These are phyloP conservation scores for Hypocryptadius cinnamomeus DNA, from an alignment of 2,113 vertebrate species.

Conservation along the genomic window DNA sequence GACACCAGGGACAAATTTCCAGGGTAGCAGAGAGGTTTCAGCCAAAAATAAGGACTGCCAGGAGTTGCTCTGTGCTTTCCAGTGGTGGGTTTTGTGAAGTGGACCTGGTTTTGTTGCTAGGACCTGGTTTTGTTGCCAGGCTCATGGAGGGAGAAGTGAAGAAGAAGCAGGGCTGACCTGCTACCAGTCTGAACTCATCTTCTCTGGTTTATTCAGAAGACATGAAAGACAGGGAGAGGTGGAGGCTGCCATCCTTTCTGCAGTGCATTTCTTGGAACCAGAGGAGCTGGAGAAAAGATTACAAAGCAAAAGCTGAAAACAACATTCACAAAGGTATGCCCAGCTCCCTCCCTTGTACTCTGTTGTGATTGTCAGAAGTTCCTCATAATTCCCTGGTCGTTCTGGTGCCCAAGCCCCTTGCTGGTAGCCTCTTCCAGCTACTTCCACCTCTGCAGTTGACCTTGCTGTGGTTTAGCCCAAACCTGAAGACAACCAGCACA, in stretches of 20 bases:
- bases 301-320: neutral
- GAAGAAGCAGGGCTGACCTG: neutral
- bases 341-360: neutral
- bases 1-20: neutral
- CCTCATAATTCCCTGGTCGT: neutral
- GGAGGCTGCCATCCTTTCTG: constrained; percentile 29
- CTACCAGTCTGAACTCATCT: neutral
- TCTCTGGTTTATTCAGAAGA: constrained; percentile 13
- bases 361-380: neutral
- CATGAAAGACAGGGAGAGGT: neutral
- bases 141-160: neutral
- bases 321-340: neutral
- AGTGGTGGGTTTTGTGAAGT: neutral
- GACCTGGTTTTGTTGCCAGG: neutral
- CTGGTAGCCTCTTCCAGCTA: neutral
- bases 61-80: neutral
- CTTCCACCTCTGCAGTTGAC: neutral
- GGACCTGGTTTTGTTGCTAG: neutral
- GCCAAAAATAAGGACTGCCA: neutral
- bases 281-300: neutral
- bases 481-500: neutral
- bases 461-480: neutral
- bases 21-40: neutral
- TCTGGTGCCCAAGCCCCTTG: neutral
- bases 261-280: constrained; percentile 23